Conservation (phyloP, 2,113 vertebrate species). For the Eclectus roratus region DNA sequence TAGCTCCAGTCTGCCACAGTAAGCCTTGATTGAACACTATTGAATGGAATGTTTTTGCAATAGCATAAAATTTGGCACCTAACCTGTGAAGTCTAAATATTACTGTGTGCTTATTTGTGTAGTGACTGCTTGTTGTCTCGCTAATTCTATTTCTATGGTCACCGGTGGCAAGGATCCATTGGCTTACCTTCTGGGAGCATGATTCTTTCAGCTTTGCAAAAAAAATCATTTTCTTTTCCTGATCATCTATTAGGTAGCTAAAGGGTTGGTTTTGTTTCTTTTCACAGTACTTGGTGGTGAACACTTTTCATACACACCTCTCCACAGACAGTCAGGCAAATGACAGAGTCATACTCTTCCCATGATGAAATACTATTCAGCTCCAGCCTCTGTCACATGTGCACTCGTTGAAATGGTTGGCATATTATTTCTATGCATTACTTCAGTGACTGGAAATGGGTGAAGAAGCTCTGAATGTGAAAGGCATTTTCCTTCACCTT, state of each 20-base stretch:
- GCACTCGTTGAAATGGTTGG: not conserved
- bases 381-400: not conserved
- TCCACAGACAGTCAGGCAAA: not conserved
- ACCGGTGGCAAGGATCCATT: slow-evolving; percentile 17
- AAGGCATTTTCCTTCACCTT: not conserved
- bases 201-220: not conserved
- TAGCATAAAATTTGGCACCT: not conserved
- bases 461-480: not conserved
- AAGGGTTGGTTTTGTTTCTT: not conserved
- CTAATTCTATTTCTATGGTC: not conserved
- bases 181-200: slow-evolving; percentile 36
- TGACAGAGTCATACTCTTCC: not conserved
- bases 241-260: not conserved
- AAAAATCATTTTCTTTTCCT: slow-evolving; percentile 35
- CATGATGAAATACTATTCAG: not conserved
- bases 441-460: not conserved
- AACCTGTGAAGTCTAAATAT: not conserved
- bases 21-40: slow-evolving; percentile 45
- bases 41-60: slow-evolving; percentile 33
- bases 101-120: slow-evolving; percentile 23
- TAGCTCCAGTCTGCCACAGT: not conserved
- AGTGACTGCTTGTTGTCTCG: not conserved
- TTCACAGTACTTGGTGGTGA: not conserved
- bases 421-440: not conserved
- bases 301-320: not conserved